Conservation (phyloP, 2,888 invertebrate species). For the Machimus atricapillus region DNA sequence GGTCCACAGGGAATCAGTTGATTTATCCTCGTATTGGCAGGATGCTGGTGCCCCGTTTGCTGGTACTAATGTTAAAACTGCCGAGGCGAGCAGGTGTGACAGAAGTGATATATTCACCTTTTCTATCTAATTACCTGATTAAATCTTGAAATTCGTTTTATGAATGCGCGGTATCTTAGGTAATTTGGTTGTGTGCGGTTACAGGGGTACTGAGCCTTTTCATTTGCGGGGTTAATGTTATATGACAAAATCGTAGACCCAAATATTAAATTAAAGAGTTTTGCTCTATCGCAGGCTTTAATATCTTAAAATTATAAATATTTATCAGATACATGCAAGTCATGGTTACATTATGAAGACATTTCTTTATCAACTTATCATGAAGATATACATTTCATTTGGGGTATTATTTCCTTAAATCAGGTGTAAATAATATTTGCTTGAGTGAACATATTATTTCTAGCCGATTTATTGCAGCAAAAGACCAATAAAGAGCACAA, state of each 20-base stretch:
- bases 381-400: background rate
- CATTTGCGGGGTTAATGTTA: background rate
- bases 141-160: background rate
- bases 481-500: background rate
- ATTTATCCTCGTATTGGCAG: conserved; percentile 40
- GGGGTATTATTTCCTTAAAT: background rate
- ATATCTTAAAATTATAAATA: background rate
- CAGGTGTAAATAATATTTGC: background rate
- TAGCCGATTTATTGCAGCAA: background rate
- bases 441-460: background rate
- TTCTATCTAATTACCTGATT: conserved; percentile 11
- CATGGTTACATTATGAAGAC: background rate
- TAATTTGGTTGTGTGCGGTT: background rate
- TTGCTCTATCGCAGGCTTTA: background rate
- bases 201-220: background rate
- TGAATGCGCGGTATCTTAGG: background rate
- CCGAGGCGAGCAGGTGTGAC: background rate
- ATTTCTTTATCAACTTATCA: background rate
- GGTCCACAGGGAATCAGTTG: conserved; percentile 39
- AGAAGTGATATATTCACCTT: background rate
- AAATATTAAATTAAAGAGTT: background rate
- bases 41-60: background rate
- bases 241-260: background rate
- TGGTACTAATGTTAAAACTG: background rate
- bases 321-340: background rate